Percentiles rank a stretch among this genome's conserved stretches.
Conservation (phyloP, 2,113 vertebrate species). For the Tachuris rubrigastra region DNA sequence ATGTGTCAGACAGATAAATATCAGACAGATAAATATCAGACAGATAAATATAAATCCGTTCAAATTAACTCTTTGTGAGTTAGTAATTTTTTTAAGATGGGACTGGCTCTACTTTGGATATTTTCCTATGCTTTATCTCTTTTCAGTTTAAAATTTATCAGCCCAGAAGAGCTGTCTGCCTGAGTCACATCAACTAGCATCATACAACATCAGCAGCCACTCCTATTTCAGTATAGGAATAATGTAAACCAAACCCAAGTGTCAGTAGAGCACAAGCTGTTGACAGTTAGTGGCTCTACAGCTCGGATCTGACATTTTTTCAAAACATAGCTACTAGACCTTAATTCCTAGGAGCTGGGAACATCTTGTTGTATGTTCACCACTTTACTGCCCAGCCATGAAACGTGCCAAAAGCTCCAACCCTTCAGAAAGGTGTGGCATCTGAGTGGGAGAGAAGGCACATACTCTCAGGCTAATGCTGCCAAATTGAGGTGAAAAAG, state of each 20-base stretch:
- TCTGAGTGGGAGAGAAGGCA: not conserved
- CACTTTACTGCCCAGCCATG: not conserved
- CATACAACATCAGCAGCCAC: not conserved
- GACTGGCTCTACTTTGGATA: not conserved
- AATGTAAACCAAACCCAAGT: not conserved
- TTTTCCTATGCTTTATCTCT: not conserved
- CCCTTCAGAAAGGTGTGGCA: not conserved
- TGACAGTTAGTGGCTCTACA: not conserved
- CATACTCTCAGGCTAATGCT: not conserved
- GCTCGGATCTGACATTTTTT: not conserved
- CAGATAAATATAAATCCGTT: not conserved
- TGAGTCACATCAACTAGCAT: not conserved
- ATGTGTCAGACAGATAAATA: not conserved
- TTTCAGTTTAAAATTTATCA: not conserved
- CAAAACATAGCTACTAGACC: not conserved
- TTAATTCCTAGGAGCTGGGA: not conserved
- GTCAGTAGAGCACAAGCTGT: not conserved
- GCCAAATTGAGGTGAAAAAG: slow-evolving; percentile 2
- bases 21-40: not conserved
- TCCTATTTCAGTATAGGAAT: not conserved
- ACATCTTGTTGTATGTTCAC: not conserved
- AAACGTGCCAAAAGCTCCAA: not conserved
- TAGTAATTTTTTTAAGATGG: not conserved
- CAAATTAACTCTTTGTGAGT: not conserved
- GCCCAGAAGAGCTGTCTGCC: not conserved